Evolutionary conservation across 1,140 invertebrate species (phyloP).

Genomic region (Drosophila leontia): DNA sequence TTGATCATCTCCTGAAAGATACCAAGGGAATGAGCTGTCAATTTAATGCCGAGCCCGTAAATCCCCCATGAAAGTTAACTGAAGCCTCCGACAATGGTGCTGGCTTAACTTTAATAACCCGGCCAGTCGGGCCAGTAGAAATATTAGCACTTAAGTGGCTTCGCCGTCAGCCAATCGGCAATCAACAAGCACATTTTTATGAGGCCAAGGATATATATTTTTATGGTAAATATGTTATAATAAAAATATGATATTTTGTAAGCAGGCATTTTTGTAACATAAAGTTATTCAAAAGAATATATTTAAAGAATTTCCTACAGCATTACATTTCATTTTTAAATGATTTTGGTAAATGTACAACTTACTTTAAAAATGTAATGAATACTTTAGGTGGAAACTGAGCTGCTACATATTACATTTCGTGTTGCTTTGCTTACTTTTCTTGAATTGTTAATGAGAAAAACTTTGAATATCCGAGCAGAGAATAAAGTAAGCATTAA

Average conservation of each 20-base stretch:
- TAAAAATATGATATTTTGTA: neutral
- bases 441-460: constrained; percentile 15
- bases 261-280: neutral
- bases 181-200: constrained; percentile 31
- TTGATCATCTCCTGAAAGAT: constrained; percentile 64
- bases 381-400: constrained; percentile 3
- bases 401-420: constrained; percentile 14
- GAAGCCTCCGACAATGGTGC: constrained; percentile 32
- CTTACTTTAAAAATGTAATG: neutral
- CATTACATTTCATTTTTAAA: neutral
- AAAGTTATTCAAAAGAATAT: neutral
- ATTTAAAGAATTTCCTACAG: neutral
- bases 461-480: constrained; percentile 1
- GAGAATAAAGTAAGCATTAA: constrained; percentile 3
- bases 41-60: constrained; percentile 57
- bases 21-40: constrained; percentile 54
- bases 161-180: constrained; percentile 23
- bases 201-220: neutral
- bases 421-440: constrained; percentile 5
- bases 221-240: constrained; percentile 13
- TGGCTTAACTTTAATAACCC: constrained; percentile 63
- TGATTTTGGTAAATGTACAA: neutral
- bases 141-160: constrained; percentile 39
- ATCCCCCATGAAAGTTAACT: constrained; percentile 39
- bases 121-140: constrained; percentile 8